These are phyloP conservation scores for Lycorma delicatula DNA, from an alignment of 1,140 invertebrate species.

Conservation along the genomic window DNA sequence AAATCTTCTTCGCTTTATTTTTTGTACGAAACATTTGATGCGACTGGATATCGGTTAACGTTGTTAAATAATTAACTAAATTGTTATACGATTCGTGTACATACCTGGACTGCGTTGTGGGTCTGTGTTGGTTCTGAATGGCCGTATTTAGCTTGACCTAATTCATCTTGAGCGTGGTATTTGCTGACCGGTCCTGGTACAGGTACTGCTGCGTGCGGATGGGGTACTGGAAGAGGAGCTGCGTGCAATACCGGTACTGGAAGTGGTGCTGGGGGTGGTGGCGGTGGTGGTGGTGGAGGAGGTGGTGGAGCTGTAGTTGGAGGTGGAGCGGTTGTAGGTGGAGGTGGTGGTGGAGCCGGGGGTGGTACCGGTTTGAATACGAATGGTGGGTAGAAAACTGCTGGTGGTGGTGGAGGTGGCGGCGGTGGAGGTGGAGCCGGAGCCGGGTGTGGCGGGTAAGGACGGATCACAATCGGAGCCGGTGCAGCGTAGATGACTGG, in stretches of 20 bases:
- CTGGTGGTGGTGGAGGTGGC: constrained; percentile 18
- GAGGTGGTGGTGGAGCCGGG: constrained; percentile 16
- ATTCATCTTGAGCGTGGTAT: constrained; percentile 49
- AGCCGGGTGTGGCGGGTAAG: too few species aligned
- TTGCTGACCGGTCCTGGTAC: constrained; percentile 35
- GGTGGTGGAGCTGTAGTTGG: constrained; percentile 14
- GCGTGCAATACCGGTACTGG: constrained; percentile 17
- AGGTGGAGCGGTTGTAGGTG: constrained; percentile 14
- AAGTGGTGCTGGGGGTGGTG: constrained; percentile 22
- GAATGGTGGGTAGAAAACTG: neutral
- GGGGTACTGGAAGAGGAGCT: constrained; percentile 14
- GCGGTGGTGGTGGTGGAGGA: constrained; percentile 27
- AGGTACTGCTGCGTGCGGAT: constrained; percentile 21
- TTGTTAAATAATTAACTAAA: too few species aligned
- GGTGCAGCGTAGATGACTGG: constrained; percentile 3
- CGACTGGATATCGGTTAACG: too few species aligned
- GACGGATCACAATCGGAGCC: neutral
- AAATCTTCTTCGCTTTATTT: too few species aligned
- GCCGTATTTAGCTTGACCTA: constrained; percentile 47
- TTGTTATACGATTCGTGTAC: neutral
- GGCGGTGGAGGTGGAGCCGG: constrained; percentile 22
- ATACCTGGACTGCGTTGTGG: constrained; percentile 41
- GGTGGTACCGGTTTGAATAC: constrained; percentile 12
- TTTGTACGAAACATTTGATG: too few species aligned
- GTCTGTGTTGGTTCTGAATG: constrained; percentile 46